Base-by-base conservation (phyloP, 2,797 vertebrate genomes). In the Coreius guichenoti region DNA sequence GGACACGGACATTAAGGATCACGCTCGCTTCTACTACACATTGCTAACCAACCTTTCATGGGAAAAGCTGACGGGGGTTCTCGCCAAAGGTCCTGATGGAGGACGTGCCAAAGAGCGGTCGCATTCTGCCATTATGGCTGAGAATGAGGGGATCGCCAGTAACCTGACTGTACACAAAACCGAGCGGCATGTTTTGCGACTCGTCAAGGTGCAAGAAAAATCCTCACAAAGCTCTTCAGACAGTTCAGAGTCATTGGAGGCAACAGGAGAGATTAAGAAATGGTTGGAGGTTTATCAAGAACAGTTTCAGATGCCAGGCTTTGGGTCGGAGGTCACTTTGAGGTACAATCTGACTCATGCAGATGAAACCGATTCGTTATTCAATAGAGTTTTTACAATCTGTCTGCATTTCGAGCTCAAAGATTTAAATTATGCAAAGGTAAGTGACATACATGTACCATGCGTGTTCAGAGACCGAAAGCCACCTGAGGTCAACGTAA, bases 21-120 rank as follows among this genome's bases (percentile, higher is more conserved):
- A 94, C 0, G 96, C 96, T 19, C 95, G 96, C 6, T 95, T 98
- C 21, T 98, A 98, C 91, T 97, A 97, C 89, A 91, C 94, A 3
- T 93, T 98, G 29, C 93, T 97, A 77, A 95, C 95, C 58, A 96
- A 96, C 0, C 91, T 98, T 63, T 95, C 96, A 0, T 77, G 74
- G 31, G 95, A 97, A 83, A 98, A 98, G 90, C 92, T 97, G 61
- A 90, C 90, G 0, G 91, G 89, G 0, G 89, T 97, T 45, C 80
- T 96, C 23, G 89, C 91, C 0, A 94, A 92, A 79, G 91, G 91
- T 2, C 89, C 90, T 0, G 91, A 94, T 0, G 94, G 92, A 3
- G 94, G 93, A 12, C 93, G 93, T 26, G 86, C 93, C 4, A 96
- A 95, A 81, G 81, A 91, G 3, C 91, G 94, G 0, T 93, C 94